Conservation (phyloP, 1,140 invertebrate species). For the Lamellibrachia luymesi region DNA sequence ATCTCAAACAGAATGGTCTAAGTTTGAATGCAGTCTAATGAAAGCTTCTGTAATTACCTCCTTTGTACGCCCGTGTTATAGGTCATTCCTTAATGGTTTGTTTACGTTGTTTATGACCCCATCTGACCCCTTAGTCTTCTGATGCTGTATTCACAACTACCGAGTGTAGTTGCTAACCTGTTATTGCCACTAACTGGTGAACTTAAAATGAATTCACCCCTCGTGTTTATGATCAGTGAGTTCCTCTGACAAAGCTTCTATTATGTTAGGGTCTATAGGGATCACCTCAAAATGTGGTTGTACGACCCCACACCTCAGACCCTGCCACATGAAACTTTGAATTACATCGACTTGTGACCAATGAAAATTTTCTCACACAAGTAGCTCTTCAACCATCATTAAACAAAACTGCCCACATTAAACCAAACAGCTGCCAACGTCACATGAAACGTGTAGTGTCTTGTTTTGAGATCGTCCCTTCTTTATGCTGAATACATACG, state of each 20-base stretch:
- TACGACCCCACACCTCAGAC: no score
- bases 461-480: no score
- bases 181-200: background rate
- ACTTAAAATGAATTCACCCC: background rate
- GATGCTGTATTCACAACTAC: background rate
- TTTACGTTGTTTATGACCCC: background rate
- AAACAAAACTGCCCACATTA: no score
- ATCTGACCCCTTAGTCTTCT: background rate
- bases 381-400: no score
- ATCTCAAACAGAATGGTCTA: background rate
- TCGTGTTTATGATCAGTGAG: background rate
- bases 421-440: no score
- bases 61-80: background rate
- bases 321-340: no score
- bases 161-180: background rate
- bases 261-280: background rate
- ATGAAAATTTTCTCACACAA: no score
- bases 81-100: background rate
- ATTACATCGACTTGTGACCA: no score
- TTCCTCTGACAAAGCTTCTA: background rate
- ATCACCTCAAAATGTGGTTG: no score
- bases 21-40: background rate
- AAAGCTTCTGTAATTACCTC: background rate
- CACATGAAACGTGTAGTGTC: no score
- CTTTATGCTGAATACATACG: background rate